Percentiles rank a stretch among this genome's conserved stretches.
phyloP scores from a whole-genome alignment of 64 coral and sea anemone species.

The Cladopsammia gracilis region DNA sequence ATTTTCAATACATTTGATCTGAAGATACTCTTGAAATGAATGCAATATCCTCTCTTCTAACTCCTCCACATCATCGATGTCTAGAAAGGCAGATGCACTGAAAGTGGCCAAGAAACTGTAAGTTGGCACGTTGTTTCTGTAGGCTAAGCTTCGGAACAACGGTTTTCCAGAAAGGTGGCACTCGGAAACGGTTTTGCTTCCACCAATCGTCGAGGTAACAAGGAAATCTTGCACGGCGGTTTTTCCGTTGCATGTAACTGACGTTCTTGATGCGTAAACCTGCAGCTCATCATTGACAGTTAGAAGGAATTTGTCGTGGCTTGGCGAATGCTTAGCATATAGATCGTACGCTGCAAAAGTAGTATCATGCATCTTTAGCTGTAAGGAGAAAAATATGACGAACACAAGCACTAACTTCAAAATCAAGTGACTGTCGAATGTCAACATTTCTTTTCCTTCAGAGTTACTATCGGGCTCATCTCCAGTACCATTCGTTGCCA shows the following conservation, averaged over 20 bases:
- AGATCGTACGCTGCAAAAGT: neutral
- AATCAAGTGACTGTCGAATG: neutral
- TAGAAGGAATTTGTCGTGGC: neutral
- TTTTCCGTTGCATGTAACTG: neutral
- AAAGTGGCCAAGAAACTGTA: neutral
- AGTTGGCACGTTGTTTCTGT: neutral
- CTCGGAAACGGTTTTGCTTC: neutral
- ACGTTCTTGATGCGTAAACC: neutral
- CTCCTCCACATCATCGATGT: slow-evolving; percentile 4
- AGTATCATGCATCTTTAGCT: neutral
- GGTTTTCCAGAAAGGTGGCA: neutral
- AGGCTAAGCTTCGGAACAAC: slow-evolving; percentile 10
- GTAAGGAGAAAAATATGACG: neutral
- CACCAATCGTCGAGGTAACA: neutral
- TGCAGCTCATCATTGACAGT: neutral
- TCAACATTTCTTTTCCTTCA: neutral
- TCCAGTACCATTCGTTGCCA: neutral
- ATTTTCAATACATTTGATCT: neutral
- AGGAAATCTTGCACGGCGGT: neutral
- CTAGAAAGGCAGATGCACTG: neutral
- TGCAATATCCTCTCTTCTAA: neutral
- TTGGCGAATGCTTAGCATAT: neutral
- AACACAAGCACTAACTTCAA: neutral
- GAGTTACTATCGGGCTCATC: too few relatives aligned
- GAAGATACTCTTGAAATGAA: neutral